Base-by-base conservation (phyloP, 1,140 invertebrate species). In the Drosophila quadrilineata region DNA sequence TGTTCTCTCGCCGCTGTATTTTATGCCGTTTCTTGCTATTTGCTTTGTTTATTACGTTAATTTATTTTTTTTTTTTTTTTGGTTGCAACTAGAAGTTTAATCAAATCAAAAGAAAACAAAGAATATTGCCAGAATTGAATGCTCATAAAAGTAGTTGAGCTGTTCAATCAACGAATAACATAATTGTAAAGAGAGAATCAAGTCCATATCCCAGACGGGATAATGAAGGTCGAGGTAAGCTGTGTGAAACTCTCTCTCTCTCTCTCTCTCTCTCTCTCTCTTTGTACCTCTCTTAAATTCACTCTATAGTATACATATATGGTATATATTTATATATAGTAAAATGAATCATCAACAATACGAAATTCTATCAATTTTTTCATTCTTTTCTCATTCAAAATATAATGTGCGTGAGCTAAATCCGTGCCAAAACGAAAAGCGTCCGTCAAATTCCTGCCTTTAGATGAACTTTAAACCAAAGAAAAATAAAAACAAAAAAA, bases 381-480 rank as follows among this genome's bases (percentile, higher is more conserved):
- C 26, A 22, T 48, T 41, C 10, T 59, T 56, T 56, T 9, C 35
- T 54, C 17, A 40, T 60, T 60, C 46, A 33, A 62, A 14, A 50
- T n/a, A n/a, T n/a, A n/a, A n/a, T 71, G 59, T 73, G 66, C 68
- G 67, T 60, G 71, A 72, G 71, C 63, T 68, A 71, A 76, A 85
- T 85, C 74, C 79, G 79, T 69, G 80, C 80, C 80, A 86, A 86
- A 73, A 80, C 87, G 87, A 88, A 88, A 88, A 88, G 87, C 87
- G 87, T 88, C 87, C 87, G 87, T 88, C 87, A 88, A 88, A 88
- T 88, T 73, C 87, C 71, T 88, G 87, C 87, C 87, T 87, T 88
- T 88, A 88, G 87, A 88, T 88, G 87, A 88, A 87, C 84, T 71
- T 88, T 88, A 82, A 88, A 87, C 87, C 87, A 87, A 88, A 84